Conservation (phyloP, 2,113 vertebrate genomes). For the Eira barbara region DNA sequence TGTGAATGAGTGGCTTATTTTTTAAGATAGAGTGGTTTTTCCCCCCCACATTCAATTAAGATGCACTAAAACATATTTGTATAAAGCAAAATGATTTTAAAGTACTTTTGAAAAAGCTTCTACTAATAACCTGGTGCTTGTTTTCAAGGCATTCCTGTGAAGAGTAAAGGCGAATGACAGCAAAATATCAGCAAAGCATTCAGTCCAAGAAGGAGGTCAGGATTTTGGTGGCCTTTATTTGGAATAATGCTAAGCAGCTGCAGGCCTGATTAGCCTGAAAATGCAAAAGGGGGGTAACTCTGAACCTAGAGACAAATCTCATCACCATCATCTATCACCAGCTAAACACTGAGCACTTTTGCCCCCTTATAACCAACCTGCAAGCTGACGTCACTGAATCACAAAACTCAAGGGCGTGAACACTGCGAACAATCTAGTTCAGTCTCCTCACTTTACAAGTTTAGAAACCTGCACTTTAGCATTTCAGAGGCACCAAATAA, state of each 20-base stretch:
- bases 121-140: background rate
- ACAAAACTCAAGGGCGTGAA: background rate
- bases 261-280: background rate
- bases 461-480: background rate
- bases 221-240: background rate
- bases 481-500: background rate
- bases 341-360: background rate
- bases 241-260: background rate
- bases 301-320: background rate
- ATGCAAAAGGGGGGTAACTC: background rate
- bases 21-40: background rate
- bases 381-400: background rate
- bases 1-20: slow-evolving; percentile 23
- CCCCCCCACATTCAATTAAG: background rate
- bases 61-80: slow-evolving; percentile 2
- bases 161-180: background rate
- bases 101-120: background rate
- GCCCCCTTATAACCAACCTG: background rate
- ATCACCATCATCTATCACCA: background rate
- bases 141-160: background rate
- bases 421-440: background rate
- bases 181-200: background rate
- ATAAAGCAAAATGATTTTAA: slow-evolving; percentile 48
- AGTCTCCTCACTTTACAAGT: background rate
- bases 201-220: background rate